Conservation (phyloP, 2,888 invertebrate genomes). For the Stenurella melanura region DNA sequence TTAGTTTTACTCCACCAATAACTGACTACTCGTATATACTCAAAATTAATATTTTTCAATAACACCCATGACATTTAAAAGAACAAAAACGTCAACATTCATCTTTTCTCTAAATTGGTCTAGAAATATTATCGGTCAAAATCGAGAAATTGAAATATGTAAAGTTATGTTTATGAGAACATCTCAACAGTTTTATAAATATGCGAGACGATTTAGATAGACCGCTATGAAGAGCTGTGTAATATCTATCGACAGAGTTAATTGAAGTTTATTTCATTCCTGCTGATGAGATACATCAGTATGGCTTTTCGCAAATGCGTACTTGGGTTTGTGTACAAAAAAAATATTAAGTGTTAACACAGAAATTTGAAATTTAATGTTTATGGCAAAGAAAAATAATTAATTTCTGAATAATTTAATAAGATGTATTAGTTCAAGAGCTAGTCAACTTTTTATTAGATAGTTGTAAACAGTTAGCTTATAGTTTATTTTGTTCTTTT, state of each 20-base stretch:
- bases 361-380: neutral
- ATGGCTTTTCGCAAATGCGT: neutral
- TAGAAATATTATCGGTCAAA: neutral
- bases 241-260: neutral
- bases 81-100: neutral
- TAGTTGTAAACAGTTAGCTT: too few species aligned
- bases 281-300: neutral
- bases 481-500: too few species aligned
- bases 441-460: too few species aligned
- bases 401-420: neutral
- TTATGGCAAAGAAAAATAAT: neutral
- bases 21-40: too few species aligned
- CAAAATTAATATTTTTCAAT: too few species aligned
- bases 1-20: too few species aligned
- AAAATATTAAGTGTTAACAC: neutral
- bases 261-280: neutral
- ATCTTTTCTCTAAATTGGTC: neutral
- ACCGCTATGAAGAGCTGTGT: neutral
- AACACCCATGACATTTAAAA: neutral
- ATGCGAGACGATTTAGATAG: neutral
- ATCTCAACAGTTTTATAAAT: neutral
- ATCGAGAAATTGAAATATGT: neutral
- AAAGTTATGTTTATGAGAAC: neutral
- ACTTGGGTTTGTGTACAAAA: neutral
- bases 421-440: too few species aligned